These are phyloP conservation scores for Plagodis pulveraria DNA, from an alignment of 2,888 invertebrate genomes.

Conservation along the genomic window DNA sequence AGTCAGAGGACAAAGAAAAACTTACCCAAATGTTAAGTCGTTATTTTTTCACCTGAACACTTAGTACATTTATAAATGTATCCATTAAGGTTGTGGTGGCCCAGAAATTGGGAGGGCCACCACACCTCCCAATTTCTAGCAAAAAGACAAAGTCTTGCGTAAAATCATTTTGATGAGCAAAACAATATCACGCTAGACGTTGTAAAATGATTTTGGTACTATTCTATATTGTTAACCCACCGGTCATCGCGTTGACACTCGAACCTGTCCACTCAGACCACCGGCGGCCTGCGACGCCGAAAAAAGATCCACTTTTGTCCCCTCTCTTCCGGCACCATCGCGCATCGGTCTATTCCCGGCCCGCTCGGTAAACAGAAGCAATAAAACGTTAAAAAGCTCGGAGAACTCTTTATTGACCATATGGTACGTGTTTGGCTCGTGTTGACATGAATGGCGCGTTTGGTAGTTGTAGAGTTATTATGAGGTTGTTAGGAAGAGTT, in stretches of 20 bases:
- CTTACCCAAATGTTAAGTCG: too few species aligned
- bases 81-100: too few species aligned
- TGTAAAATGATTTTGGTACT: too few species aligned
- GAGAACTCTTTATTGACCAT: constrained; percentile 62
- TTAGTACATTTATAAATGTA: too few species aligned
- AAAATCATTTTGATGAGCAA: too few species aligned
- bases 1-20: too few species aligned
- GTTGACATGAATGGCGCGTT: constrained; percentile 44
- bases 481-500: constrained; percentile 11
- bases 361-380: constrained; percentile 49
- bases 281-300: constrained; percentile 48
- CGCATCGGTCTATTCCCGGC: constrained; percentile 55
- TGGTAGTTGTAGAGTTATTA: constrained; percentile 23
- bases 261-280: constrained; percentile 49
- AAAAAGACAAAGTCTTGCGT: too few species aligned
- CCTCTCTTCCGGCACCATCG: constrained; percentile 64
- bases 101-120: too few species aligned
- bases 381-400: constrained; percentile 54
- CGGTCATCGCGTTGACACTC: constrained; percentile 38
- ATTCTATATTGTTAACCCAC: constrained; percentile 38
- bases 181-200: too few species aligned
- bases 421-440: constrained; percentile 56
- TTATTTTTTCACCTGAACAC: too few species aligned
- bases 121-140: too few species aligned
- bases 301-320: constrained; percentile 70